Evolutionary conservation across 30 jellyfish, hydroid and myxozoan species (phyloP), one percentile per base, ranked within the genome.

Genomic region (Aurelia coerulea): DNA sequence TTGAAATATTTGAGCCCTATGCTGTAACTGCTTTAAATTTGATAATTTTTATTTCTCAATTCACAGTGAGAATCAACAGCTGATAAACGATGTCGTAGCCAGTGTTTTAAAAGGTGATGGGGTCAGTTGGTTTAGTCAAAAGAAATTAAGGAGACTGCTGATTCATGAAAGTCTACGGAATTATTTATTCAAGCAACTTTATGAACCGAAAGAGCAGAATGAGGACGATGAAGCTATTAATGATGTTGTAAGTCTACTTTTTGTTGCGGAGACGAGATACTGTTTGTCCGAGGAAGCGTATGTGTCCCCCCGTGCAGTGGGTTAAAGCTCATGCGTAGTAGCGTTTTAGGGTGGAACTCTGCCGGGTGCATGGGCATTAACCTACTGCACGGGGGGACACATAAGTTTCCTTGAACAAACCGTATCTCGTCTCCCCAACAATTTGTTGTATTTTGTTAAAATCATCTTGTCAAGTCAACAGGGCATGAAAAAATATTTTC

Each of bases 61-160:
- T 74, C 68, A n/a, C 70, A 92, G 98, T 69, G 98, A 92, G 37
- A 92, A 87, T 79, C 98, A 92, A 51, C 98, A 86, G 65, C 74
- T 92, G 68, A 62, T 92, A 31, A 92, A 95, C 19, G 98, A 92
- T 52, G 97, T 92, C 5, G 97, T 87, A 15, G 82, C 95, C 5
- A 75, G 85, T 46, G 97, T 92, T 41, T 71, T 79, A 49, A 77
- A 81, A 46, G 98, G 98, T 0, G 98, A 92, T 77, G 98, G 98
- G 1, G 90, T 92, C 14, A 96, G 98, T 10, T 92, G 98, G 98
- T 86, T 92, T 70, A 92, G 97, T 59, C 92, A 82, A 76, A 92
- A 92, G 90, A 81, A 83, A 60, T 75, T 92, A 65, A 69, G 98
- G 50, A 81, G 90, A 41, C 86, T 86, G 52, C 74, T 92, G 34